Base-by-base conservation (phyloP, 2,888 invertebrate species). In the Chesias legatella region DNA sequence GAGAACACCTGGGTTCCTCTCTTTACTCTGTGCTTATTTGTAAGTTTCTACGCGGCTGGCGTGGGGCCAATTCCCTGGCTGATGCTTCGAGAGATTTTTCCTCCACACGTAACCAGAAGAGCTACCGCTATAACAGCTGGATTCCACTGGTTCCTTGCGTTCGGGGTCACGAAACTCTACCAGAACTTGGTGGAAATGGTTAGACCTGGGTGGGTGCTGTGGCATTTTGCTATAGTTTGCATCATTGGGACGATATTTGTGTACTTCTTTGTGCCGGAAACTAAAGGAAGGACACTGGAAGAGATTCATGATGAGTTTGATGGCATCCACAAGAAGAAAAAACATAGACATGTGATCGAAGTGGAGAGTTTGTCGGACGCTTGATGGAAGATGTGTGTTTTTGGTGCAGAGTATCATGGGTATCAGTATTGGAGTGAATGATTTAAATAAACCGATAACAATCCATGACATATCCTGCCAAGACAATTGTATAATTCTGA, bases 61-160 rank as follows among this genome's bases (percentile, higher is more conserved):
- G 91, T 90, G 10, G 94, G 93, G 0, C 93, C 93, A 0, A 91
- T 94, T 13, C 94, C 94, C 0, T 93, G 94, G 93, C 73, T 94
- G 60, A 91, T 94, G 89, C 58, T 91, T 10, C 81, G 93, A 30
- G 93, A 94, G 68, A 84, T 94, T 25, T 91, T 94, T 55, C 88
- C 94, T 4, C 70, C 89, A 0, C 88, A 92, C 45, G 90, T 90
- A 0, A 92, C 91, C 32, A 90, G 89, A 28, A 65, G 90, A 39
- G 94, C 94, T 0, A 91, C 92, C 17, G 91, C 92, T 0, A 79
- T 93, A n/a, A 91, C 93, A 0, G 91, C 92, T 1, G 89, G 92
- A 7, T 85, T 91, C 34, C 94, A 92, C 57, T 94, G 94, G 94
- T 78, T 89, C 7, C 70, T 92, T n/a, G 92, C 93, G 0, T 93